Conservation (phyloP, 2,113 vertebrate genomes). For the Propithecus coquereli region DNA sequence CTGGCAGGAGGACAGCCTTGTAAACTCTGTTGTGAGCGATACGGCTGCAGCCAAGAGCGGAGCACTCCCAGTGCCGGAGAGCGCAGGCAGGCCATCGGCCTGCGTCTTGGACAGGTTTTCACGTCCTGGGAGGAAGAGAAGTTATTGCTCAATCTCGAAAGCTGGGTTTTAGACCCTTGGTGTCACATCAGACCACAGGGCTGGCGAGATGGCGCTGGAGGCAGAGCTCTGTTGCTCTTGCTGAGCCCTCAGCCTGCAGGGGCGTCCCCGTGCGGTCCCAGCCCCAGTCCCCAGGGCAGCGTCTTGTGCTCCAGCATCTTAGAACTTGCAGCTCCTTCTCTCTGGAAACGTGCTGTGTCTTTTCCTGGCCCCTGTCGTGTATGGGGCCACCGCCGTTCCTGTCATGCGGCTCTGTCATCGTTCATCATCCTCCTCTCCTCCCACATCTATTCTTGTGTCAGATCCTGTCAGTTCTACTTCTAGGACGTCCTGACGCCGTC, state of each 20-base stretch:
- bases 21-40: conserved; percentile 23
- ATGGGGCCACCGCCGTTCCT: rapidly evolving
- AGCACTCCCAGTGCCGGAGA: neutral
- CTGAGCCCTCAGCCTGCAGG: rapidly evolving
- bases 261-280: rapidly evolving
- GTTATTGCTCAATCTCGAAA: neutral
- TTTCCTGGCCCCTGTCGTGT: rapidly evolving
- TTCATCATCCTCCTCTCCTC: too few relatives aligned
- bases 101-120: conserved; percentile 16
- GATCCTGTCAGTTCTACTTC: rapidly evolving
- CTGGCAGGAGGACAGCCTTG: conserved; percentile 42
- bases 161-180: neutral
- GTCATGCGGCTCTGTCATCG: rapidly evolving
- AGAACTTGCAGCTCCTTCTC: neutral
- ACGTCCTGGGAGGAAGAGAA: neutral
- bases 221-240: rapidly evolving
- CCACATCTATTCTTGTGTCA: rapidly evolving
- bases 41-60: neutral
- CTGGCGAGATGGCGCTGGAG: rapidly evolving
- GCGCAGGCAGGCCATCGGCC: neutral
- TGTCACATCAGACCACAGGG: neutral
- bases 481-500: rapidly evolving
- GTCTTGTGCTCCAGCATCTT: rapidly evolving
- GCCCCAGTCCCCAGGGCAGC: rapidly evolving
- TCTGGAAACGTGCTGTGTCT: rapidly evolving